Conservation (phyloP, 1,140 invertebrate genomes). For the Pentalonia nigronervosa region DNA sequence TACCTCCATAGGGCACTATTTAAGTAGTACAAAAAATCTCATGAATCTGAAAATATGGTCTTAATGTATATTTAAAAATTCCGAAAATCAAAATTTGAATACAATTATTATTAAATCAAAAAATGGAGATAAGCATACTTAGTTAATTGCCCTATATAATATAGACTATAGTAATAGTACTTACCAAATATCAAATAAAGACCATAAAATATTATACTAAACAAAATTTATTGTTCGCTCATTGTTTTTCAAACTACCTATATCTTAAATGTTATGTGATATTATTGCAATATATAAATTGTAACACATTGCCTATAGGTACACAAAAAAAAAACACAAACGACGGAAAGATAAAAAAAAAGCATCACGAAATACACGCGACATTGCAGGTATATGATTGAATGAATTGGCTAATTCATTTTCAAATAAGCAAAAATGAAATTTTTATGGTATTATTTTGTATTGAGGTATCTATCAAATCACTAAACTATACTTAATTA, state of each 20-base stretch:
- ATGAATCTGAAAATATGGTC: too few relatives aligned
- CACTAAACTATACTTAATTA: neutral
- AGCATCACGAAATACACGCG: neutral
- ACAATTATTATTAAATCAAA: too few relatives aligned
- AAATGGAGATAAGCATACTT: too few relatives aligned
- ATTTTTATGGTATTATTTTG: neutral
- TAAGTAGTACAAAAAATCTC: too few relatives aligned
- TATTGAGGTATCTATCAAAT: neutral
- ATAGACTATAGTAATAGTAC: too few relatives aligned
- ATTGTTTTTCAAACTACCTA: neutral
- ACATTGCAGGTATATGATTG: neutral
- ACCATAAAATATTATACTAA: too few relatives aligned
- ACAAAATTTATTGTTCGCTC: too few relatives aligned
- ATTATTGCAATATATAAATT: neutral
- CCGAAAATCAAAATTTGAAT: too few relatives aligned
- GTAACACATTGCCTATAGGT: neutral
- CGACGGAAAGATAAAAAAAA: neutral
- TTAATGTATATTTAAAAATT: too few relatives aligned
- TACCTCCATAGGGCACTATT: too few relatives aligned
- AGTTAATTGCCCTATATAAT: too few relatives aligned
- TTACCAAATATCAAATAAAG: too few relatives aligned
- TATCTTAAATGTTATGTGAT: neutral
- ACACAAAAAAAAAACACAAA: neutral
- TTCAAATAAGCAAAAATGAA: neutral
- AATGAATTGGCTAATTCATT: neutral